Evolutionary conservation across 2,888 invertebrate species (phyloP), one percentile per base, ranked within the genome.

Genomic region (Oxytorus armatus): DNA sequence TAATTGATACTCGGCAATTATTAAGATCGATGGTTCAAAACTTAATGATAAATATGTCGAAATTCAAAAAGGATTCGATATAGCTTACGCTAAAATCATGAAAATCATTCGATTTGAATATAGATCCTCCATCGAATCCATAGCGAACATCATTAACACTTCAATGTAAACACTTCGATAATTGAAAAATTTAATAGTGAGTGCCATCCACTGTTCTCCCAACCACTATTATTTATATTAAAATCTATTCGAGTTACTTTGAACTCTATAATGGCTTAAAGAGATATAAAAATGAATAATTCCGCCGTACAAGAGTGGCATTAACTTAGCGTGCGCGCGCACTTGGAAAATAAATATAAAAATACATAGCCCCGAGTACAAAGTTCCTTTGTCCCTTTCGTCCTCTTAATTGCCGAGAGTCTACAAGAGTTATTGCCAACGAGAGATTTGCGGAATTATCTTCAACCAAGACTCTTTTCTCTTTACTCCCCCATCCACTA

Each of bases 301-400:
- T 29, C 14, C 25, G 21, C n/a, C 33, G 14, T 14, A 65, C 25
- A 8, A 36, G 33, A 47, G 47, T 55, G 55, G 11, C 36, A 39
- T 23, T 23, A 14, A 51, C 4, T 66, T 23, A 1, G n/a, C 39
- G 39, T n/a, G n/a, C 23, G 11, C 21, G 21, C n/a, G n/a, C n/a
- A n/a, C 10, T 39, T 11, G 14, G 29, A 21, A 39, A 3, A 66
- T 14, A 39, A 8, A 39, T 3, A 53, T 66, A 14, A 14, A 39
- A 14, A 39, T 11, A n/a, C 23, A 55, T 39, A 63, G 16, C 25
- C 51, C 5, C 44, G 78, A 73, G 59, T 53, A 78, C 73, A 78
- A 78, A 61, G 78, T 68, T 53, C 51, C 78, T 73, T 69, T 78
- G 78, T 78, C 73, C 73, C 61, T 74, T 73, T 51, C 42, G 53